Evolutionary conservation across 1,140 invertebrate species (phyloP), one percentile per base, ranked within the genome.

Genomic region (Coptotermes formosanus): DNA sequence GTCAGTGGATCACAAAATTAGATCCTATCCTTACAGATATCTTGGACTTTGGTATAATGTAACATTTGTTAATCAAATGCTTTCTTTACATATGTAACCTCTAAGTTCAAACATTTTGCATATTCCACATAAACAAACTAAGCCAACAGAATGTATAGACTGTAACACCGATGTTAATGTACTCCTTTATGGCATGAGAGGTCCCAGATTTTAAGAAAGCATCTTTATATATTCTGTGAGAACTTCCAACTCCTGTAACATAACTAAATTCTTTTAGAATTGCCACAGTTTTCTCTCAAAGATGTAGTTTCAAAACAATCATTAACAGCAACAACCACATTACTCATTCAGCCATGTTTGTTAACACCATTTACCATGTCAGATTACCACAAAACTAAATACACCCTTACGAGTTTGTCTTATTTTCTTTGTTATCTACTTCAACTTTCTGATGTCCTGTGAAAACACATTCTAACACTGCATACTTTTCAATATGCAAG

Each of bases 401-500:
- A 19, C 52, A 55, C 52, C 14, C n/a, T 75, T 75, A 75, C 30
- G 64, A 75, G 64, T 75, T 9, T 30, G 64, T 30, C n/a, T 75
- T 75, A 30, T 7, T 75, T 75, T 75, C 64, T 75, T 75, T 75
- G n/a, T 30, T 75, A 7, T 75, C 64, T 75, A 30, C 64, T 75
- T 75, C 64, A 75, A 75, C 64, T 30, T 75, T 75, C 64, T 75
- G 64, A 75, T 0, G 64, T 75, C 64, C 64, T n/a, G 83, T 84
- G 30, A 84, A 84, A n/a, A 59, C 52, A 52, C 83, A 11, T 84
- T 84, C 83, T 52, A 84, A 52, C 25, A 59, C 44, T 21, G 83
- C 83, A 84, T 84, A 84, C 52, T 52, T 45, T 19, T 84, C 83
- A 52, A 84, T 84, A 52, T 84, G 83, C 48, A 84, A 45, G 52